A percentile compares a stretch with the other conserved stretches of the same genome.
Evolutionary conservation across 2,797 vertebrate genomes (phyloP).

Genomic region (Danio tinwini): DNA sequence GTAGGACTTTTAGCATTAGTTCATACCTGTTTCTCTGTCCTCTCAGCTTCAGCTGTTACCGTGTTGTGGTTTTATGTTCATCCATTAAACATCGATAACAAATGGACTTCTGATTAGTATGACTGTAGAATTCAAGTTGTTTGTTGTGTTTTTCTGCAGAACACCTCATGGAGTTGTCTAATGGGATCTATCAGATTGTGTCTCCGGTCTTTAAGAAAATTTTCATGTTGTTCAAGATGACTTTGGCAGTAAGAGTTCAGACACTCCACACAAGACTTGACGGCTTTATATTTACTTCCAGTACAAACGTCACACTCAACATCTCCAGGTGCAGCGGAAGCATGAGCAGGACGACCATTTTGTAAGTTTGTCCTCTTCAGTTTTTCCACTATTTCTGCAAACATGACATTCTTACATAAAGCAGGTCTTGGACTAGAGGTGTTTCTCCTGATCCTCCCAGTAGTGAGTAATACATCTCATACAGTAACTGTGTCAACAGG

Average conservation of each 20-base stretch:
- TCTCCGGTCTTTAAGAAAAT: constrained; percentile 8
- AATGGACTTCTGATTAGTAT: not conserved
- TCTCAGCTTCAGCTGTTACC: not conserved
- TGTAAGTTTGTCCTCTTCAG: too few relatives aligned
- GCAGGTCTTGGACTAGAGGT: too few relatives aligned
- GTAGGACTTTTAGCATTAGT: too few relatives aligned
- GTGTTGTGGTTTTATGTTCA: not conserved
- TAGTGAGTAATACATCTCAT: too few relatives aligned
- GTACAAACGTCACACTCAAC: not conserved
- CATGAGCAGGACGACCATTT: too few relatives aligned
- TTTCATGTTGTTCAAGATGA: constrained; percentile 13
- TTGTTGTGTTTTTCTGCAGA: not conserved
- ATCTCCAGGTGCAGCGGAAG: not conserved
- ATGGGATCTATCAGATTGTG: not conserved
- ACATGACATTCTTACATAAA: too few relatives aligned
- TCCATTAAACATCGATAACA: not conserved
- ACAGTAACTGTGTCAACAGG: too few relatives aligned
- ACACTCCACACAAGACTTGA: not conserved
- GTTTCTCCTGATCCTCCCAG: too few relatives aligned
- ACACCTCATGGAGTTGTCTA: not conserved
- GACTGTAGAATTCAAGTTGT: constrained; percentile 6
- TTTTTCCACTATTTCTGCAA: too few relatives aligned
- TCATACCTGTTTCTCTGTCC: not conserved
- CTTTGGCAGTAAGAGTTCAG: not conserved
- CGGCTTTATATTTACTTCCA: not conserved